A percentile compares a stretch with the other conserved stretches of the same genome.
These are phyloP conservation scores for Corythornis cristatus DNA, from an alignment of 2,113 vertebrate genomes.

Conservation along the genomic window DNA sequence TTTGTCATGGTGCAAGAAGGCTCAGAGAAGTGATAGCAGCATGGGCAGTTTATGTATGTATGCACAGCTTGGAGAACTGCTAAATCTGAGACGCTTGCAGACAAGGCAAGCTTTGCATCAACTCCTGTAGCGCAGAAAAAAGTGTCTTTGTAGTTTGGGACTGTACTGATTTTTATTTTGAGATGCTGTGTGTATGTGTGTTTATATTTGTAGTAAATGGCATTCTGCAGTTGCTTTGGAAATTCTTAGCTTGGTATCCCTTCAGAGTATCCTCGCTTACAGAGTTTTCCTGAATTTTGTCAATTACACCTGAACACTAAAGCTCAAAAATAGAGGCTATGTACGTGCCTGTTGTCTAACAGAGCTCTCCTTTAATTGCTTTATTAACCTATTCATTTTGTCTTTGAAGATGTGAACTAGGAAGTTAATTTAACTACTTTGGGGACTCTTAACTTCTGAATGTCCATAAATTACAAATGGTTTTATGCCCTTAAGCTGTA, in stretches of 20 bases:
- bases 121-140: not conserved
- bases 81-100: not conserved
- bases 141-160: not conserved
- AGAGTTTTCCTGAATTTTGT: not conserved
- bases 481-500: constrained; percentile 63
- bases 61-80: not conserved
- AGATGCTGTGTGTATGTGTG: not conserved
- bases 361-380: constrained; percentile 59
- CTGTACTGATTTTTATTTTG: not conserved
- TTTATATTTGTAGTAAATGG: not conserved
- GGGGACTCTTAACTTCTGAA: constrained; percentile 63
- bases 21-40: not conserved
- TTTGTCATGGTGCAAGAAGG: not conserved
- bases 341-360: constrained; percentile 35
- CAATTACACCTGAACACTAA: not conserved
- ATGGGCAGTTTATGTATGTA: not conserved
- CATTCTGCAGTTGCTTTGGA: not conserved
- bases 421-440: constrained; percentile 63
- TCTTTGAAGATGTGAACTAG: constrained; percentile 64
- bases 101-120: not conserved
- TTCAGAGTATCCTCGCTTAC: not conserved
- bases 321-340: not conserved
- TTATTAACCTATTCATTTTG: constrained; percentile 66
- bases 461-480: constrained; percentile 69
- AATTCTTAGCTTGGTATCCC: not conserved